These are phyloP conservation scores for Drosophila colorata DNA, from an alignment of 2,888 invertebrate genomes.

Conservation along the genomic window DNA sequence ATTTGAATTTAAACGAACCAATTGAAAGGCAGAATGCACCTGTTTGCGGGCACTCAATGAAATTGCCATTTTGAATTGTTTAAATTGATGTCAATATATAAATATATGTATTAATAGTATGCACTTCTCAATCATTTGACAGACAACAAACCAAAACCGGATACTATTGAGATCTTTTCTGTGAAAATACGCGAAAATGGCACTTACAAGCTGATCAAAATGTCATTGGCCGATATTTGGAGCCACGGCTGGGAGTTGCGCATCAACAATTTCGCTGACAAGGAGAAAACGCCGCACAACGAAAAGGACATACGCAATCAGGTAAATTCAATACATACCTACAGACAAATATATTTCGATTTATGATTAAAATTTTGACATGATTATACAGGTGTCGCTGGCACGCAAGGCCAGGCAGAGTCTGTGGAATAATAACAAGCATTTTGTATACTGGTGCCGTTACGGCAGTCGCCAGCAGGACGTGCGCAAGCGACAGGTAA, in stretches of 20 bases:
- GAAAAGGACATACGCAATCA: constrained; percentile 90
- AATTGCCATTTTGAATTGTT: constrained; percentile 38
- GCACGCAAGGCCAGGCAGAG: constrained; percentile 85
- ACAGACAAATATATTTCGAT: background rate
- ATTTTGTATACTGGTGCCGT: constrained; percentile 90
- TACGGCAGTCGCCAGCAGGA: constrained; percentile 89
- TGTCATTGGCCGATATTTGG: constrained; percentile 89
- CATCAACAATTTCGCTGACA: constrained; percentile 91
- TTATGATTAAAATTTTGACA: background rate
- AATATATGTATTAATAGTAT: constrained; percentile 14
- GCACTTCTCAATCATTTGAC: constrained; percentile 53
- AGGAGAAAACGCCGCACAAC: constrained; percentile 88
- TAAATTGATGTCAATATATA: constrained; percentile 35
- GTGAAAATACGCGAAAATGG: constrained; percentile 86
- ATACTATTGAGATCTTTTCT: constrained; percentile 89
- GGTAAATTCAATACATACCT: constrained; percentile 85
- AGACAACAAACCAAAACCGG: constrained; percentile 91
- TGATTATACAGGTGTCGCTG: constrained; percentile 80
- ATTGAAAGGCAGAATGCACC: constrained; percentile 14
- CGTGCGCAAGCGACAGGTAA: constrained; percentile 90
- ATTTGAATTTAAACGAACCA: constrained; percentile 28
- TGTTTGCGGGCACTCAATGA: constrained; percentile 6
- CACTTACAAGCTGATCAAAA: constrained; percentile 87
- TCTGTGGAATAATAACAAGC: constrained; percentile 87
- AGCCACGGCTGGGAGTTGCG: constrained; percentile 89